Evolutionary conservation across 1,140 invertebrate species (phyloP).

Genomic region (Aricia agestis): DNA sequence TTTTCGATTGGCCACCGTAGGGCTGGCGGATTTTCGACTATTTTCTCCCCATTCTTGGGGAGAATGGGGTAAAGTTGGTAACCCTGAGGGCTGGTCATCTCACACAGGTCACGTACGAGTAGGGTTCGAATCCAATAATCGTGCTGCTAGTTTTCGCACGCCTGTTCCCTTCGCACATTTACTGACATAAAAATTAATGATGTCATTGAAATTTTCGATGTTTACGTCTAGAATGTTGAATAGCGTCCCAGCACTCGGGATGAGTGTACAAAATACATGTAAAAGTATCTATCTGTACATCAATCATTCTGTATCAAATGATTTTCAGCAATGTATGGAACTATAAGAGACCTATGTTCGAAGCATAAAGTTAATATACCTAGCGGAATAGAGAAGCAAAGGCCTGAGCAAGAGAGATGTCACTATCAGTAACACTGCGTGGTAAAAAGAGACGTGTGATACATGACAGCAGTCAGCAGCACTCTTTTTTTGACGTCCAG

Average conservation of each 20-base stretch:
- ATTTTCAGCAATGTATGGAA: no score
- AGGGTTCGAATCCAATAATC: conserved; percentile 2
- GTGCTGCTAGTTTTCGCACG: background rate
- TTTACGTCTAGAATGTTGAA: background rate
- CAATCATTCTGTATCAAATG: no score
- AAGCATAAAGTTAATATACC: no score
- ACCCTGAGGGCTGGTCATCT: background rate
- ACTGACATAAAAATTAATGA: conserved; percentile 3
- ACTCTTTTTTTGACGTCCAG: no score
- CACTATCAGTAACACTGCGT: no score
- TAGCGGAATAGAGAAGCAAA: no score
- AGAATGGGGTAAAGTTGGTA: background rate
- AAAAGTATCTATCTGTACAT: no score
- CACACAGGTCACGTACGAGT: background rate
- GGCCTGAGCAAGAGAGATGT: no score
- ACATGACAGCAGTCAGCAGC: no score
- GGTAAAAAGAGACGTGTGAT: no score
- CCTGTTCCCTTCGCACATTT: background rate
- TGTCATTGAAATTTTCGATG: background rate
- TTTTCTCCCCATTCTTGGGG: background rate
- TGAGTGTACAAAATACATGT: background rate
- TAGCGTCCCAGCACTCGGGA: background rate
- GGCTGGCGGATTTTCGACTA: background rate
- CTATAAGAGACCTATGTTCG: no score
- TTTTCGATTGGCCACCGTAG: background rate